Evolutionary conservation across 2,888 invertebrate species (phyloP), one percentile per base, ranked within the genome.

Genomic region (Papilio protenor): DNA sequence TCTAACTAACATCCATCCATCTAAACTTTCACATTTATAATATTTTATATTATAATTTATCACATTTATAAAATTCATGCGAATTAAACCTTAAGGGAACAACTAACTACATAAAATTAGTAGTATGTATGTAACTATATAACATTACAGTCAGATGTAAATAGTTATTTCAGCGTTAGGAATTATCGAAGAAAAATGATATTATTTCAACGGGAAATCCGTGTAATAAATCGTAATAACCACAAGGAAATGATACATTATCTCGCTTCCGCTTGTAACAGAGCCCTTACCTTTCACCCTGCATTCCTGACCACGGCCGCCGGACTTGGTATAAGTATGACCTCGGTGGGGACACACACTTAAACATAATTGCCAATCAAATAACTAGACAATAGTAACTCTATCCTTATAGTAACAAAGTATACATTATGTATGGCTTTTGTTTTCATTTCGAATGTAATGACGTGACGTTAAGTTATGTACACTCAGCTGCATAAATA

Each of bases 291-390:
- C 89, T 88, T 88, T 89, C 87, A 87, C 89, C 84, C 85, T 80
- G 82, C 91, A 92, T 91, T 89, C 91, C 89, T 79, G 79, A 81
- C 80, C 90, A 88, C 85, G 89, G 91, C 82, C 88, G 83, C 86
- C 86, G 87, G 86, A 87, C 86, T 81, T 86, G 86, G 85, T 87
- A 88, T 86, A 87, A 85, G 84, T 80, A 78, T 59, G 84, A 85
- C 87, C 87, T 87, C 83, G 84, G 61, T 73, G 78, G 82, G 82
- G 86, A 84, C 85, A 82, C 81, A 83, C 80, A 79, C 82, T 84
- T 82, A 52, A 40, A 74, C 55, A 77, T 27, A 79, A 75, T 69
- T 77, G 40, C 80, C 80, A 81, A 81, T 75, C 79, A 79, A 79
- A 64, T 79, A 73, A 66, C 23, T 27, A 52, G 27, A 66, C 11